phyloP scores from a whole-genome alignment of 2,888 invertebrate species.

The Noctua pronuba region DNA sequence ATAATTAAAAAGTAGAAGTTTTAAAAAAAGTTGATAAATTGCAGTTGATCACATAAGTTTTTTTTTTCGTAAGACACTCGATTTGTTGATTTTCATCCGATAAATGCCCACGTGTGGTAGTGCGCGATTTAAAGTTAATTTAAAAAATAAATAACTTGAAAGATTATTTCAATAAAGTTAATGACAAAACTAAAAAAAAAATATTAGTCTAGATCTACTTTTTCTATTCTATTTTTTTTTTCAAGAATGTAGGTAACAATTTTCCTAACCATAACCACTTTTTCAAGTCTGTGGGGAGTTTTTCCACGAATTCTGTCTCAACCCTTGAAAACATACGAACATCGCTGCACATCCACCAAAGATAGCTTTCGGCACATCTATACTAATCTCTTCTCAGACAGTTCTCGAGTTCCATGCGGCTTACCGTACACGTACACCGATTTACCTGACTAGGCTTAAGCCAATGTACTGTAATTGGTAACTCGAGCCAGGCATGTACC shows the following conservation, averaged over 20 bases:
- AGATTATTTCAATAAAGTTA: not conserved
- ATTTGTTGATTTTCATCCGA: not conserved
- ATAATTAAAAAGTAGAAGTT: not conserved
- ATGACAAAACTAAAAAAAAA: no score
- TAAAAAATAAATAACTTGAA: not conserved
- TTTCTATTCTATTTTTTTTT: no score
- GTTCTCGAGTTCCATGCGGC: constrained; percentile 57
- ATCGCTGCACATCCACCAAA: not conserved
- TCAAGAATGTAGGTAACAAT: not conserved
- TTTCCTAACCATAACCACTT: not conserved
- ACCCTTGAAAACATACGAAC: not conserved
- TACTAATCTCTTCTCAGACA: constrained; percentile 46
- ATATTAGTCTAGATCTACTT: not conserved
- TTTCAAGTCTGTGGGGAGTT: not conserved
- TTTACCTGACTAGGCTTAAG: constrained; percentile 60
- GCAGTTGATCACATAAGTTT: not conserved
- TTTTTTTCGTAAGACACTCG: no score
- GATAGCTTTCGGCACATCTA: constrained; percentile 12
- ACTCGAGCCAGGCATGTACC: constrained; percentile 65
- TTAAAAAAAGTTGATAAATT: not conserved
- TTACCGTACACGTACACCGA: constrained; percentile 43
- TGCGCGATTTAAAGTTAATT: not conserved
- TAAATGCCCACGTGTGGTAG: not conserved
- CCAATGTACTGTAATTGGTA: constrained; percentile 70
- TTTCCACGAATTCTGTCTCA: not conserved